Base-by-base conservation (phyloP, 2,888 invertebrate species). In the Heliconius hortense region DNA sequence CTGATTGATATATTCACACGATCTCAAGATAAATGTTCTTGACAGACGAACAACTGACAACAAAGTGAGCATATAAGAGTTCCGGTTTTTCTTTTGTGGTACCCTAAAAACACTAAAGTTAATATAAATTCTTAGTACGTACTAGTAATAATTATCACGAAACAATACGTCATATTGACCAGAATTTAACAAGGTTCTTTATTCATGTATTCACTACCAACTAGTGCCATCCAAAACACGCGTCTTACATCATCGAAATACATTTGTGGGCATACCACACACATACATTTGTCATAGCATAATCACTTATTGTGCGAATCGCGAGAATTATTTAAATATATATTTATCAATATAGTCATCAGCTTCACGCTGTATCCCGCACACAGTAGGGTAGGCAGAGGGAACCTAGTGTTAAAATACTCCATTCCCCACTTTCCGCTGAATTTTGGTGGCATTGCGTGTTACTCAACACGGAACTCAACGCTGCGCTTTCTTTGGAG, bases 221-320 rank as follows among this genome's bases (percentile, higher is more conserved):
- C 18, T 71, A 26, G 64, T 48, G 21, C n/a, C 35, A 56, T 60
- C 18, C 59, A 35, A 39, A 60, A 60, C 39, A 35, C 21, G 60
- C 59, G 60, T 43, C 43, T 71, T 62, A 71, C 71, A 43, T 71
- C 71, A 71, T 62, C 39, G 26, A 62, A 71, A 60, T 60, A 71
- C 24, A 43, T 71, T 60, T 62, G 59, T 68, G 56, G 71, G 71
- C 43, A 62, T 71, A 71, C 71, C 15, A 71, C n/a, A n/a, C n/a
- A n/a, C n/a, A n/a, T n/a, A 60, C 60, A 71, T 60, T 60, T 60
- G 60, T 71, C 71, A 60, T 53, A 64, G 48, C 39, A 64, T 68
- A 70, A 70, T 74, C 35, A 74, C 62, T 64, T 28, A 74, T 56
- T 74, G 70, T 43, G 24, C 26, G 28, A 59, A 56, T 26, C 70